phyloP scores from a whole-genome alignment of 2,888 invertebrate species.

The Argyresthia goedartella region DNA sequence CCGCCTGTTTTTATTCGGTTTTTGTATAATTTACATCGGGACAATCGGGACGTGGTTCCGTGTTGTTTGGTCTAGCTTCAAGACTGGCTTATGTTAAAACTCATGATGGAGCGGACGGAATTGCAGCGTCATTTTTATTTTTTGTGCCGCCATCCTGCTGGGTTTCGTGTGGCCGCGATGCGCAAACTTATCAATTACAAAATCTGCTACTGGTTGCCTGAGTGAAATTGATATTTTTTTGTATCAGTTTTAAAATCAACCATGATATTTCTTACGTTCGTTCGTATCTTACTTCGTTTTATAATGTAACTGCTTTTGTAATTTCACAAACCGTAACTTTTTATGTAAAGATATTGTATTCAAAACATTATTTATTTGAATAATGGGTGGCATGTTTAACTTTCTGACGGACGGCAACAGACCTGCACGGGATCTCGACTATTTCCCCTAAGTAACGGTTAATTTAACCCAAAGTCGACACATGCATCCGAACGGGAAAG shows the following conservation, averaged over 20 bases:
- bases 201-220: constrained; percentile 32
- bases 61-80: constrained; percentile 2
- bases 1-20: constrained; percentile 46
- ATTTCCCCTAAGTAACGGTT: constrained; percentile 61
- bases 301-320: too few species aligned
- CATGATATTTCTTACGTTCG: too few species aligned
- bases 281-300: too few species aligned
- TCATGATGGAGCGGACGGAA: constrained; percentile 15
- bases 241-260: background rate
- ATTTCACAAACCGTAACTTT: too few species aligned
- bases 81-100: constrained; percentile 15
- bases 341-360: background rate
- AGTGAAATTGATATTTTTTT: background rate
- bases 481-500: constrained; percentile 44
- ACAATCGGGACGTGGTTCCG: constrained; percentile 23
- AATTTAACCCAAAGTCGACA: constrained; percentile 59
- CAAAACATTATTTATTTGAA: constrained; percentile 5
- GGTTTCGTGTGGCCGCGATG: constrained; percentile 37
- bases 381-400: constrained; percentile 31
- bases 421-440: constrained; percentile 58
- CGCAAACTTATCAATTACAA: constrained; percentile 41
- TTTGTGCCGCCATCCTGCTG: constrained; percentile 20
- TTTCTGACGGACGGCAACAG: constrained; percentile 38
- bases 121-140: background rate
- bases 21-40: constrained; percentile 60